Evolutionary conservation across 2,888 invertebrate species (phyloP).

Genomic region (Vanessa cardui): DNA sequence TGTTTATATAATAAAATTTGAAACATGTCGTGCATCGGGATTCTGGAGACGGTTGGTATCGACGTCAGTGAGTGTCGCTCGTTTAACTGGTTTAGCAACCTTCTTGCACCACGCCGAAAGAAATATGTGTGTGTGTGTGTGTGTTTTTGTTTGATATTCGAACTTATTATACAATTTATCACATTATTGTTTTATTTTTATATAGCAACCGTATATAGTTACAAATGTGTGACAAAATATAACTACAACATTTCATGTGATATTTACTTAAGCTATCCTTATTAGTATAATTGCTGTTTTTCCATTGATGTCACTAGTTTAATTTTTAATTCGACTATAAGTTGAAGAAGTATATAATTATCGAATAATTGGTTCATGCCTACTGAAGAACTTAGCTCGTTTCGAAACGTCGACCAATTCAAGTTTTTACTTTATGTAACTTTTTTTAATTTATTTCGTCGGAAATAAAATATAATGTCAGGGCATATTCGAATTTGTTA

Average conservation of each 20-base stretch:
- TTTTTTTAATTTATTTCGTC: conserved; percentile 12
- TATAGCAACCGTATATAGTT: background rate
- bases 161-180: background rate
- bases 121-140: conserved; percentile 27
- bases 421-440: conserved; percentile 27
- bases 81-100: conserved; percentile 76
- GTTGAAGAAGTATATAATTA: background rate
- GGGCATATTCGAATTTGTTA: conserved; percentile 3
- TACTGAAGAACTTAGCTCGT: conserved; percentile 30
- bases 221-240: background rate
- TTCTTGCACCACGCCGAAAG: conserved; percentile 61
- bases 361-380: background rate
- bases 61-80: conserved; percentile 59
- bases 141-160: conserved; percentile 14
- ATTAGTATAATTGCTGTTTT: too few relatives aligned
- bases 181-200: background rate
- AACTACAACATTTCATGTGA: background rate
- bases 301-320: too few relatives aligned
- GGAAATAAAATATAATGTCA: background rate
- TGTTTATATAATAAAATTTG: too few relatives aligned
- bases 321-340: background rate
- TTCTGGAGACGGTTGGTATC: conserved; percentile 38
- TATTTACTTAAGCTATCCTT: background rate
- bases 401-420: conserved; percentile 43
- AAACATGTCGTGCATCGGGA: conserved; percentile 10